Percentiles rank a stretch among this genome's conserved stretches.
Conservation (phyloP, 1,140 invertebrate species). For the Drosophila melanogaster region DNA sequence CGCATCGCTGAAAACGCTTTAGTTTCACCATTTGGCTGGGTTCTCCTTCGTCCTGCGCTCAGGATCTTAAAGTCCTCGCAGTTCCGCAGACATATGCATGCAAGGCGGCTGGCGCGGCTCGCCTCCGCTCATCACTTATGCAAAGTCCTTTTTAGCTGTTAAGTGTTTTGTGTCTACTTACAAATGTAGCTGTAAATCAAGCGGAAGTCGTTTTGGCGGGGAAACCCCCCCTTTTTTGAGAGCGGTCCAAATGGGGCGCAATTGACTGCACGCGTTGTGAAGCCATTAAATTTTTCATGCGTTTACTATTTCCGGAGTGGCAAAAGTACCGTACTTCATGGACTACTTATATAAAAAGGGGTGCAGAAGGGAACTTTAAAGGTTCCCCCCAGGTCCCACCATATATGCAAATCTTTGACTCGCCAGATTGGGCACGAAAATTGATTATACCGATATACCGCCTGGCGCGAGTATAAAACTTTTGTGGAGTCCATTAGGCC, state of each 20-base stretch:
- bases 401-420: conserved; percentile 33
- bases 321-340: conserved; percentile 14
- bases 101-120: conserved; percentile 17
- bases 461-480: conserved; percentile 10
- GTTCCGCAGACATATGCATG: conserved; percentile 13
- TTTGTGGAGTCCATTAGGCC: conserved; percentile 21
- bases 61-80: conserved; percentile 34
- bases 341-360: not conserved
- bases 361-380: not conserved
- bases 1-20: conserved; percentile 30
- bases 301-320: conserved; percentile 37
- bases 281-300: conserved; percentile 57
- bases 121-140: conserved; percentile 66
- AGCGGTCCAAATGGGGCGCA: conserved; percentile 37
- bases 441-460: conserved; percentile 29
- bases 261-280: conserved; percentile 48
- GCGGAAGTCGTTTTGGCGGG: conserved; percentile 41
- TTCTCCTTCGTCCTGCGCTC: conserved; percentile 1
- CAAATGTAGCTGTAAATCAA: conserved; percentile 76
- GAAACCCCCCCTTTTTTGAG: not conserved
- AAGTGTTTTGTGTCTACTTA: conserved; percentile 78
- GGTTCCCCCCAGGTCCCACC: not conserved
- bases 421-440: conserved; percentile 15
- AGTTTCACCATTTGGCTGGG: conserved; percentile 27
- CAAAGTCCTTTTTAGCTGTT: conserved; percentile 80